Evolutionary conservation across 2,113 vertebrate species (phyloP).

Genomic region (Lucifuga dentata): DNA sequence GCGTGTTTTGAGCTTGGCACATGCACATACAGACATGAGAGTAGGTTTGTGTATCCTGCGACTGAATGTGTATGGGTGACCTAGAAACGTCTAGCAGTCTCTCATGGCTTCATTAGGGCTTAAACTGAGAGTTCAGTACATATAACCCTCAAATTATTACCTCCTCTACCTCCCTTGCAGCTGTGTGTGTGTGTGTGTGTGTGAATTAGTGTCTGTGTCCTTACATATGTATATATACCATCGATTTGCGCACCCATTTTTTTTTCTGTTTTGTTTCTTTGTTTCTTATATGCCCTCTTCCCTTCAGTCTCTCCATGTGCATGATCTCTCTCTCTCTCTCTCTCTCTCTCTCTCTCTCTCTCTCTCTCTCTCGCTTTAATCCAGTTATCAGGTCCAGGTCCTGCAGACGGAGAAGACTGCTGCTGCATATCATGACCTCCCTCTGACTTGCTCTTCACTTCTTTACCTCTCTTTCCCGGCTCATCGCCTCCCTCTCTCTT

Average conservation of each 20-base stretch:
- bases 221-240: not conserved
- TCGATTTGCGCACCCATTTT: too few relatives aligned
- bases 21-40: slow-evolving; percentile 2
- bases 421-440: slow-evolving; percentile 61
- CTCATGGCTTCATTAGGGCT: slow-evolving; percentile 69
- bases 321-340: not conserved
- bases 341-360: not conserved
- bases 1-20: too few relatives aligned
- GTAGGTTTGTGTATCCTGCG: slow-evolving; percentile 22
- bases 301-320: not conserved
- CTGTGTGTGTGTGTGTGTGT: not conserved
- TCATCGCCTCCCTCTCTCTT: slow-evolving; percentile 53
- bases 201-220: not conserved
- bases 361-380: not conserved
- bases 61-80: slow-evolving; percentile 49
- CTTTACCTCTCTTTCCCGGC: slow-evolving; percentile 22
- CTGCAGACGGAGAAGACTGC: slow-evolving; percentile 40
- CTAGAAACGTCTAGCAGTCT: slow-evolving; percentile 60
- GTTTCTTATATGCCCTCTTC: not conserved
- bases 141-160: slow-evolving; percentile 59
- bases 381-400: slow-evolving; percentile 53
- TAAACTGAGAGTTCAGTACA: slow-evolving; percentile 43
- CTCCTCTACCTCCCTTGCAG: not conserved
- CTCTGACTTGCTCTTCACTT: slow-evolving; percentile 25
- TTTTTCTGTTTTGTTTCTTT: not conserved